Percentiles rank a stretch among this genome's conserved stretches.
Evolutionary conservation across 2,113 vertebrate genomes (phyloP).

Genomic region (Tachysurus fulvidraco): DNA sequence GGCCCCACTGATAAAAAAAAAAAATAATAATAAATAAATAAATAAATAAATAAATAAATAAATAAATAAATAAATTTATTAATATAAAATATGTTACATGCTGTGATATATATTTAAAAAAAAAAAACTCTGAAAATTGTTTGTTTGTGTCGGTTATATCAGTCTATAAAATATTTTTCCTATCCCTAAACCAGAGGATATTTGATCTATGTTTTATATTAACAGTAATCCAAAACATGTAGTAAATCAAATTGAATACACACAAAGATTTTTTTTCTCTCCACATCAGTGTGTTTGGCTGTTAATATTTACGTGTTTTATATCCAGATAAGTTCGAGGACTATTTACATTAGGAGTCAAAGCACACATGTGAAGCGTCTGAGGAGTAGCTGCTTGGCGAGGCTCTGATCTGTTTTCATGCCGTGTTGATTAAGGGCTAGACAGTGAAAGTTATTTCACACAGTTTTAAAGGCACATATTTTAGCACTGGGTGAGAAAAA

Average conservation of each 20-base stretch:
- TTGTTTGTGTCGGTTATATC: too few relatives aligned
- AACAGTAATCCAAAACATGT: background rate
- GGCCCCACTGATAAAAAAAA: background rate
- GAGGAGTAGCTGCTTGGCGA: constrained; percentile 36
- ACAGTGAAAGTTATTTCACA: constrained; percentile 44
- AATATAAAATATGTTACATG: background rate
- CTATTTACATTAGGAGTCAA: constrained; percentile 33
- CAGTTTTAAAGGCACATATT: constrained; percentile 47
- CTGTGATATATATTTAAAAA: background rate
- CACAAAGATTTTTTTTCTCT: background rate
- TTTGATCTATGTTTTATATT: background rate
- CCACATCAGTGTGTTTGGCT: background rate
- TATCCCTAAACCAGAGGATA: background rate
- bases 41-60: too few relatives aligned
- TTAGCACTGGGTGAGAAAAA: constrained; percentile 33
- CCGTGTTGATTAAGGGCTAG: constrained; percentile 45
- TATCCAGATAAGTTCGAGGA: constrained; percentile 26
- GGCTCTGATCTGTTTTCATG: constrained; percentile 45
- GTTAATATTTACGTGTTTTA: constrained; percentile 18
- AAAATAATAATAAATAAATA: background rate
- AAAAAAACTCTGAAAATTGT: background rate
- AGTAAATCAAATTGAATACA: background rate
- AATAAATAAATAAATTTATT: too few relatives aligned
- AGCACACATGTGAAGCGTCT: constrained; percentile 31
- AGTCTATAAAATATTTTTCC: background rate